These are phyloP conservation scores for Lepidostoma basale DNA, from an alignment of 1,140 invertebrate genomes.

Conservation along the genomic window DNA sequence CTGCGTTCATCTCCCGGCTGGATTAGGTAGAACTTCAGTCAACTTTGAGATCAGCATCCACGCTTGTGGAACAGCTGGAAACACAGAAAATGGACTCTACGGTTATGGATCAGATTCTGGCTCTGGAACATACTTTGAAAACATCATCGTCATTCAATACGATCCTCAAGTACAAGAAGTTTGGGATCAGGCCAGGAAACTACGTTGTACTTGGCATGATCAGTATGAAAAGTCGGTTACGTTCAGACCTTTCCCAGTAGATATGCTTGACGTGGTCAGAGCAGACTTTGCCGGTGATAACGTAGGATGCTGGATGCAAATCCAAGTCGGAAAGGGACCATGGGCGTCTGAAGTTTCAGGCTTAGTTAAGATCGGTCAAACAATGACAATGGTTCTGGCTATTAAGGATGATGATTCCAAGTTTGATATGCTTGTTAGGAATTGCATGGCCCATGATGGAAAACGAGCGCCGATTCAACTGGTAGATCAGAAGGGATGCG, in stretches of 20 bases:
- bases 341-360: slow-evolving; percentile 95
- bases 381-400: slow-evolving; percentile 96
- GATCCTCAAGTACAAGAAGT: slow-evolving; percentile 95
- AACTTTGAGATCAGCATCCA: slow-evolving; percentile 92
- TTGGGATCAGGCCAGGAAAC: slow-evolving; percentile 92
- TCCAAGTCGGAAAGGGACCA: slow-evolving; percentile 92
- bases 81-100: slow-evolving; percentile 86
- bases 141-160: slow-evolving; percentile 93
- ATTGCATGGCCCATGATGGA: slow-evolving; percentile 93
- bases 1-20: slow-evolving; percentile 89
- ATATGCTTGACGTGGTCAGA: slow-evolving; percentile 92
- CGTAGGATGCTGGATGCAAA: slow-evolving; percentile 94
- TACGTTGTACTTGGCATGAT: slow-evolving; percentile 94
- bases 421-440: slow-evolving; percentile 93
- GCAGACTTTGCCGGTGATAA: slow-evolving; percentile 95
- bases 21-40: slow-evolving; percentile 80
- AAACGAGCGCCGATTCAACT: slow-evolving; percentile 93
- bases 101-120: slow-evolving; percentile 83
- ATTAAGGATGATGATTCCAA: slow-evolving; percentile 96
- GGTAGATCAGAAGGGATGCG: slow-evolving; percentile 91
- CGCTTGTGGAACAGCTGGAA: slow-evolving; percentile 88
- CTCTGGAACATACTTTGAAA: slow-evolving; percentile 92
- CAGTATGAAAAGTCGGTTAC: slow-evolving; percentile 95
- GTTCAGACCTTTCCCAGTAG: slow-evolving; percentile 92
- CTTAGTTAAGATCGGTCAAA: slow-evolving; percentile 93